These are phyloP conservation scores for Rutpela maculata DNA, from an alignment of 2,888 invertebrate species.

Conservation along the genomic window DNA sequence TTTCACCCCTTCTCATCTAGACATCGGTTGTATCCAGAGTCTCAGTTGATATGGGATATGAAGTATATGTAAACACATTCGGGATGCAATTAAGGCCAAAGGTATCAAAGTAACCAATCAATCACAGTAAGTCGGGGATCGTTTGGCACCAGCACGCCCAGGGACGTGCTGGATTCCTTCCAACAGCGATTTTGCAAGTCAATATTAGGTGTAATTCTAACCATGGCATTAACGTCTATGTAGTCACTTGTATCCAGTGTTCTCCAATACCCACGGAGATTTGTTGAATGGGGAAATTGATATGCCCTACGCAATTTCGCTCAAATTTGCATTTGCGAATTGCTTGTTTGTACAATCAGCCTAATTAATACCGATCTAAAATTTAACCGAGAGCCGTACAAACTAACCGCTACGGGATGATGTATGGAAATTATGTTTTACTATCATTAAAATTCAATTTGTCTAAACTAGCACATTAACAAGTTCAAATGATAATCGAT, in stretches of 20 bases:
- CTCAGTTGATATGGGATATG: constrained; percentile 64
- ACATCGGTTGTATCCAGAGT: constrained; percentile 32
- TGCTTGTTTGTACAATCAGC: constrained; percentile 45
- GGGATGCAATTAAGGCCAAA: constrained; percentile 72
- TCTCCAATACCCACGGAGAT: constrained; percentile 60
- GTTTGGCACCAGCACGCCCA: constrained; percentile 71
- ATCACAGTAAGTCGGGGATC: constrained; percentile 72
- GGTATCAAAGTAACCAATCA: constrained; percentile 73
- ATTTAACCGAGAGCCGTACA: constrained; percentile 38
- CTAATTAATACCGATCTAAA: constrained; percentile 48
- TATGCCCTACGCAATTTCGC: constrained; percentile 47
- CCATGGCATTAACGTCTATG: constrained; percentile 68
- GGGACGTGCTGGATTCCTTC: constrained; percentile 69
- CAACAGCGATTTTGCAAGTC: constrained; percentile 72
- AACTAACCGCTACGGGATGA: constrained; percentile 28
- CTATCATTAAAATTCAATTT: constrained; percentile 37
- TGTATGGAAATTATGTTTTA: constrained; percentile 43
- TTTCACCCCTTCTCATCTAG: constrained; percentile 38
- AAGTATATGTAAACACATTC: constrained; percentile 73
- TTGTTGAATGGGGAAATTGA: constrained; percentile 53
- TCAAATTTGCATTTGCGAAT: constrained; percentile 48
- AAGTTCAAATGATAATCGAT: constrained; percentile 2
- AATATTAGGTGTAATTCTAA: constrained; percentile 73
- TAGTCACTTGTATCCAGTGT: constrained; percentile 57
- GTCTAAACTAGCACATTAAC: constrained; percentile 18